These are phyloP conservation scores for Hydrotaea cyrtoneurina DNA, from an alignment of 2,888 invertebrate genomes.

Conservation along the genomic window DNA sequence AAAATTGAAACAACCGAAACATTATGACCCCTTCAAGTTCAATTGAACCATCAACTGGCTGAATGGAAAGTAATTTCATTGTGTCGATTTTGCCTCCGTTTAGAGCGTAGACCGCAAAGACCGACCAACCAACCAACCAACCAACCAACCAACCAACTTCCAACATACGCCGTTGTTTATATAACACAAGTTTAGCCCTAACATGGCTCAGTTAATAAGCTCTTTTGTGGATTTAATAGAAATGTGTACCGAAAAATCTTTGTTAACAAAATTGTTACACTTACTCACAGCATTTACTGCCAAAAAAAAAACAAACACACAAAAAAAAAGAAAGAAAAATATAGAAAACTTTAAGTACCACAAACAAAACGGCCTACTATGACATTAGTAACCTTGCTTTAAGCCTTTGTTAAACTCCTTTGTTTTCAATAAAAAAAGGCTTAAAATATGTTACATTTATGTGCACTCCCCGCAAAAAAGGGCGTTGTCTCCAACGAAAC, in stretches of 20 bases:
- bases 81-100: not conserved
- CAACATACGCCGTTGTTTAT: not conserved
- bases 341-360: not conserved
- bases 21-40: conserved; percentile 56
- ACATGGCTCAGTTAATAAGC: conserved; percentile 35
- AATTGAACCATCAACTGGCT: conserved; percentile 30
- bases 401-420: not conserved
- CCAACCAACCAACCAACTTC: not conserved
- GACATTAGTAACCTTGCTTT: not conserved
- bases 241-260: not conserved
- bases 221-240: conserved; percentile 13
- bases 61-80: conserved; percentile 27
- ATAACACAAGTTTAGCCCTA: not conserved
- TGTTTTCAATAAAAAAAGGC: not conserved
- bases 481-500: not conserved
- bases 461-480: not conserved
- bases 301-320: not conserved
- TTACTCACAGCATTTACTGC: not conserved
- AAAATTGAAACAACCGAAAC: not conserved
- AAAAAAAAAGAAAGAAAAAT: not conserved
- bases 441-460: not conserved
- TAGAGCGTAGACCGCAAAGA: not conserved
- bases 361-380: not conserved
- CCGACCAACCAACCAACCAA: not conserved
- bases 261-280: not conserved